These are phyloP conservation scores for Diaprepes abbreviatus DNA, from an alignment of 2,888 invertebrate genomes.

Conservation along the genomic window DNA sequence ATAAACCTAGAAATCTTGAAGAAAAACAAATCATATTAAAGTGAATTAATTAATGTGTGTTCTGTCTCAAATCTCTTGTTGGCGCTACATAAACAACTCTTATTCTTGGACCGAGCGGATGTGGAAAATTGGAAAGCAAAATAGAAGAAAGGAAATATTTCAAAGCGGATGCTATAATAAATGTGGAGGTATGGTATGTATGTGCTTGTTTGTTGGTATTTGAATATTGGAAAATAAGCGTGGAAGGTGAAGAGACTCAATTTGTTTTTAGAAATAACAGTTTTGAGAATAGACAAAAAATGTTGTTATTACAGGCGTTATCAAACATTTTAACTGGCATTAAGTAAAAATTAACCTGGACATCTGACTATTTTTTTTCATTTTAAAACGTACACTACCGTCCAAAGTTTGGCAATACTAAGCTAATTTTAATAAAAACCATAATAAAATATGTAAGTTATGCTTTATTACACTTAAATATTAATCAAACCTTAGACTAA, in stretches of 20 bases:
- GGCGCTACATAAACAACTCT: slow-evolving; percentile 36
- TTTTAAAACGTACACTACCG: too few relatives aligned
- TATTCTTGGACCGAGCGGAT: slow-evolving; percentile 44
- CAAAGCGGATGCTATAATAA: slow-evolving; percentile 44
- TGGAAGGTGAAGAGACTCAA: slow-evolving; percentile 4
- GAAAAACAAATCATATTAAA: slow-evolving; percentile 5
- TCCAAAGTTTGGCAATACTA: too few relatives aligned
- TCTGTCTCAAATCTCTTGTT: slow-evolving; percentile 26
- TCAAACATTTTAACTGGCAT: too few relatives aligned
- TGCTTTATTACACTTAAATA: too few relatives aligned
- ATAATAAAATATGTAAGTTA: too few relatives aligned
- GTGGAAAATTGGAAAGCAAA: slow-evolving; percentile 44
- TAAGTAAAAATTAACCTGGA: too few relatives aligned
- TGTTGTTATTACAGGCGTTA: too few relatives aligned
- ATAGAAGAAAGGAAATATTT: slow-evolving; percentile 43
- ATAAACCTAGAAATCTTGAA: background rate
- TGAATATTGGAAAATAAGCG: slow-evolving; percentile 17
- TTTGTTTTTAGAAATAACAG: background rate
- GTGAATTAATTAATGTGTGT: slow-evolving; percentile 26
- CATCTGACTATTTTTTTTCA: too few relatives aligned
- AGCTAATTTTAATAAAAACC: too few relatives aligned
- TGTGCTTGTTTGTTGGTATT: slow-evolving; percentile 14
- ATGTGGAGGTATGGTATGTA: slow-evolving; percentile 26
- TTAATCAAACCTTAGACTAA: too few relatives aligned
- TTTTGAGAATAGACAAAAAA: background rate